Conservation (phyloP, 1,140 invertebrate genomes). For the Zaprionus inermis region DNA sequence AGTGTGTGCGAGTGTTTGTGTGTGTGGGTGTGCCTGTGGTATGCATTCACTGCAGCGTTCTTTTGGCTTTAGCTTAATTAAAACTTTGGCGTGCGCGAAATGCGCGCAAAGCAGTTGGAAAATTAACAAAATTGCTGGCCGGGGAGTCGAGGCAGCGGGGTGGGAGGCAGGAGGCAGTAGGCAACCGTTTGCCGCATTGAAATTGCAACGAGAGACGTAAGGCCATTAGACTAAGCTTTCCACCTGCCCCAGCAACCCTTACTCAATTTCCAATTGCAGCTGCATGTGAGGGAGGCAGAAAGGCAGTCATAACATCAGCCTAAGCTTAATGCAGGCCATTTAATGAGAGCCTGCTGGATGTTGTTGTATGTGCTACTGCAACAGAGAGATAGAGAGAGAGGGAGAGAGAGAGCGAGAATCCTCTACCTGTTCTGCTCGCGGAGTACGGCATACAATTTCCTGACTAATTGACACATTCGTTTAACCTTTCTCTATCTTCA, state of each 20-base stretch:
- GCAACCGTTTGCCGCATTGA: constrained; percentile 29
- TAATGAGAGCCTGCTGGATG: not conserved
- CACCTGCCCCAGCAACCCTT: not conserved
- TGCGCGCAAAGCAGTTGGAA: constrained; percentile 70
- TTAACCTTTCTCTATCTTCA: constrained; percentile 6
- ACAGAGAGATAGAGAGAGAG: not conserved
- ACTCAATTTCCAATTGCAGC: constrained; percentile 32
- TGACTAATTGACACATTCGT: constrained; percentile 13
- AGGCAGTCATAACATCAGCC: not conserved
- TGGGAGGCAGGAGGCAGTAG: constrained; percentile 6
- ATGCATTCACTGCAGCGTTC: constrained; percentile 18
- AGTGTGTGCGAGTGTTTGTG: not conserved
- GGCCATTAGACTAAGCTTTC: constrained; percentile 62
- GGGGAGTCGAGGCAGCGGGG: constrained; percentile 16
- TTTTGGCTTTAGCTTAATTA: constrained; percentile 69
- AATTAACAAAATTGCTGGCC: constrained; percentile 69
- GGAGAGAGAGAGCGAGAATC: not conserved
- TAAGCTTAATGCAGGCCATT: constrained; percentile 4
- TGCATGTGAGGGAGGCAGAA: constrained; percentile 31
- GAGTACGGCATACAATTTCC: not conserved
- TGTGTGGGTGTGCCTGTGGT: not conserved
- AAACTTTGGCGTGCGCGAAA: constrained; percentile 69
- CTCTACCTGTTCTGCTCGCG: not conserved
- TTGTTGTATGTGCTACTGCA: not conserved
- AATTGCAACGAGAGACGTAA: constrained; percentile 63